Evolutionary conservation across 2,113 vertebrate genomes (phyloP).

Genomic region (Vulpes ferrilata): DNA sequence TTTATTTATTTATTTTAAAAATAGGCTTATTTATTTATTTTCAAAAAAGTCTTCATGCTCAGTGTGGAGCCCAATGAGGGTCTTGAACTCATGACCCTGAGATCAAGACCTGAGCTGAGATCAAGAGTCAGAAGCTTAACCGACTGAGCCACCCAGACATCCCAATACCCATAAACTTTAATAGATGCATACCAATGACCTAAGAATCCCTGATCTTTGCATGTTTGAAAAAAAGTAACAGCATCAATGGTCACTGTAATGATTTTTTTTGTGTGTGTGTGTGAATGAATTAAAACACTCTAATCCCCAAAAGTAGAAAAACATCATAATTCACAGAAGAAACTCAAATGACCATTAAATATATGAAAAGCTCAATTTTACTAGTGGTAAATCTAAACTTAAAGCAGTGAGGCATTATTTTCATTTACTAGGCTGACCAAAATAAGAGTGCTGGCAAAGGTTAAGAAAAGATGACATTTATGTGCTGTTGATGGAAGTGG

Average conservation of each 20-base stretch:
- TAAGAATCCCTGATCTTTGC: not conserved
- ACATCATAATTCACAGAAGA: not conserved
- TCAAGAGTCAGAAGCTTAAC: not conserved
- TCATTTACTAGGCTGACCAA: conserved; percentile 2
- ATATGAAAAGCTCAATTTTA: conserved; percentile 15
- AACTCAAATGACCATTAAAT: conserved; percentile 6
- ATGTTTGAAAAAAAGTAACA: conserved; percentile 2
- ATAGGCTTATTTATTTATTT: no score
- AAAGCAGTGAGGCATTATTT: not conserved
- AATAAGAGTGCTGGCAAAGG: not conserved
- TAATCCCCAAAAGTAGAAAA: not conserved
- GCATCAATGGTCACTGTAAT: not conserved
- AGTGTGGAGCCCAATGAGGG: not conserved
- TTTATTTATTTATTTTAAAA: not conserved
- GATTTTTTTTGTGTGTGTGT: not conserved
- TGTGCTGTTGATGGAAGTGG: not conserved
- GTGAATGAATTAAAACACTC: not conserved
- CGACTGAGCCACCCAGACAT: not conserved
- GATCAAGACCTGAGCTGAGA: not conserved
- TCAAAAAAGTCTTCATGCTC: no score
- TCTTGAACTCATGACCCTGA: not conserved
- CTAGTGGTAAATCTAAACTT: not conserved
- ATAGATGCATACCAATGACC: not conserved
- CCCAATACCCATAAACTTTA: not conserved
- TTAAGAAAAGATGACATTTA: not conserved